Percentiles rank a stretch among this genome's conserved stretches.
These are phyloP conservation scores for Sigmodon hispidus DNA, from an alignment of 2,113 vertebrate genomes.

Conservation along the genomic window DNA sequence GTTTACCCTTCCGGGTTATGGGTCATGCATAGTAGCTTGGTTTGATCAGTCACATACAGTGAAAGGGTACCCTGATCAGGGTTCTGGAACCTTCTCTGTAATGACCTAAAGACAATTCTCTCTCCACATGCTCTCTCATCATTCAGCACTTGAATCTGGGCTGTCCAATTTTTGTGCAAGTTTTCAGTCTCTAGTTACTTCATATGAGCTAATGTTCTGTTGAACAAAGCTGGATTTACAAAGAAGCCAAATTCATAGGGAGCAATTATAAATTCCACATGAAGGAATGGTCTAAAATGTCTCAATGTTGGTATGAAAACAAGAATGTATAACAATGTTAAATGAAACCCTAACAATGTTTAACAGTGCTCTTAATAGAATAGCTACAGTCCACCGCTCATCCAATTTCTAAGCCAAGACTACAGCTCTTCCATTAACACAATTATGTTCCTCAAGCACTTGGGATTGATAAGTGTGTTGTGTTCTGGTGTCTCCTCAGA, in stretches of 20 bases:
- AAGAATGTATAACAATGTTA: background rate
- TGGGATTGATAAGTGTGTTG: fast-evolving
- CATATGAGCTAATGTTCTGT: background rate
- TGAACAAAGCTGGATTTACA: background rate
- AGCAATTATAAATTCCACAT: background rate
- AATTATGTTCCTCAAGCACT: background rate
- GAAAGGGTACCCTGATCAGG: background rate
- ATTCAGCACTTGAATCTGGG: background rate
- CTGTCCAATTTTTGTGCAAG: background rate
- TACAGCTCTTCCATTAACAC: background rate
- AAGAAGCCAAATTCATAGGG: background rate
- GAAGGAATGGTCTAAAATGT: background rate
- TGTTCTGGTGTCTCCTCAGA: background rate
- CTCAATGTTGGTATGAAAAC: background rate
- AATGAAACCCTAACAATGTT: background rate
- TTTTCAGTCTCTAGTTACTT: background rate
- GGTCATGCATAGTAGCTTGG: background rate
- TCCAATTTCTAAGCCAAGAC: background rate
- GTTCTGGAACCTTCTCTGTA: background rate
- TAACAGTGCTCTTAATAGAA: background rate
- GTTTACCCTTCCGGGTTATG: background rate
- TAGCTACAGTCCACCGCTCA: background rate
- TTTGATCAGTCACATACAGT: background rate
- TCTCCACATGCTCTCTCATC: background rate
- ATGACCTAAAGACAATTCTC: background rate